These are phyloP conservation scores for Exaiptasia diaphana DNA, from an alignment of 64 coral and sea anemone genomes.

Conservation along the genomic window DNA sequence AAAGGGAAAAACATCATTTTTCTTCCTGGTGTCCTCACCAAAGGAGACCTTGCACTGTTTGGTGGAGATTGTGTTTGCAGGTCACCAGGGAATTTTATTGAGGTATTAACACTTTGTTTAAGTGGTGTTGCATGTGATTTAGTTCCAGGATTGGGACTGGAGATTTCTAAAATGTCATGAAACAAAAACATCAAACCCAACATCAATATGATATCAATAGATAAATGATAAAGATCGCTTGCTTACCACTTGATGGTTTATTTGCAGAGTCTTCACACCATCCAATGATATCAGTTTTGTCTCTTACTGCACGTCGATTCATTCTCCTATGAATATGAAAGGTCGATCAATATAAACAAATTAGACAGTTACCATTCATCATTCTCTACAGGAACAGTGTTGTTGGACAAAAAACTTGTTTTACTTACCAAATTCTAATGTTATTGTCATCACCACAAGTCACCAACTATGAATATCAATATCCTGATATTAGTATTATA, in stretches of 20 bases:
- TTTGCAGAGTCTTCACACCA: background rate
- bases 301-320: background rate
- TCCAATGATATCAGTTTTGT: conserved; percentile 18
- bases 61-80: background rate
- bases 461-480: conserved; percentile 70
- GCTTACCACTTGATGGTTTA: no score
- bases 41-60: background rate
- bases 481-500: no score
- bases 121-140: no score
- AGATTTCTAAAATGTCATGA: no score
- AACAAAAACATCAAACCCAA: no score
- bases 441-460: conserved; percentile 97
- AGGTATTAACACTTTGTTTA: background rate
- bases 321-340: conserved; percentile 37
- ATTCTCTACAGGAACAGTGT: background rate
- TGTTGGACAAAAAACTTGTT: background rate
- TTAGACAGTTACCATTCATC: background rate
- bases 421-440: conserved; percentile 79
- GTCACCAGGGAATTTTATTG: background rate
- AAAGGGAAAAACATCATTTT: background rate
- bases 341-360: background rate
- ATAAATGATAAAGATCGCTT: no score
- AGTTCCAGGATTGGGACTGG: no score
- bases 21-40: background rate
- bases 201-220: no score